Percentiles rank a stretch among this genome's conserved stretches.
phyloP scores from a whole-genome alignment of 2,888 invertebrate genomes.

The Synanthedon vespiformis region DNA sequence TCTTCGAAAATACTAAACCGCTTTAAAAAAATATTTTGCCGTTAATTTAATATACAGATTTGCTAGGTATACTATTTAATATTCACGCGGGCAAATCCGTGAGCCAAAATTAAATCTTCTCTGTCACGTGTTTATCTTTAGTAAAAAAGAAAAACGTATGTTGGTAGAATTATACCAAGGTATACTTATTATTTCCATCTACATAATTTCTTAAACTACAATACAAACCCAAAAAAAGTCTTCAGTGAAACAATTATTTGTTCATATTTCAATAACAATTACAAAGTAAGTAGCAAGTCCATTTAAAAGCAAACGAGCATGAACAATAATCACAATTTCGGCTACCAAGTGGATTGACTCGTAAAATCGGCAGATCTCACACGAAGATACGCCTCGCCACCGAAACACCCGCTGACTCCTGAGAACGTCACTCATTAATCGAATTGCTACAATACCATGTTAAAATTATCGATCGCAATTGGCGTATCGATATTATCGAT shows the following conservation, averaged over 20 bases:
- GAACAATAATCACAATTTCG: constrained; percentile 33
- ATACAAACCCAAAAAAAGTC: too few species aligned
- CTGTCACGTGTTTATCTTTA: too few species aligned
- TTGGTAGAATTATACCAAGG: too few species aligned
- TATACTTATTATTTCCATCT: too few species aligned
- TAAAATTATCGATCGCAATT: constrained; percentile 46
- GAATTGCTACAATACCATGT: constrained; percentile 25
- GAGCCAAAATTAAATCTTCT: too few species aligned
- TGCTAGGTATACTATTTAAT: too few species aligned
- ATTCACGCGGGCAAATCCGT: too few species aligned
- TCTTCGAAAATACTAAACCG: too few species aligned
- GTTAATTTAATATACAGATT: too few species aligned
- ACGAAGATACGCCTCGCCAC: constrained; percentile 53
- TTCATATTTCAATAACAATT: constrained; percentile 15
- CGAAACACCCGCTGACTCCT: constrained; percentile 45
- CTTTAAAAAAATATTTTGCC: too few species aligned
- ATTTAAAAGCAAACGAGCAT: constrained; percentile 25
- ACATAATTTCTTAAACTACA: too few species aligned
- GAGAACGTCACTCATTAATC: constrained; percentile 57
- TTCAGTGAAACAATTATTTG: neutral
- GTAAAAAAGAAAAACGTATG: too few species aligned
- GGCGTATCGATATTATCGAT: constrained; percentile 43
- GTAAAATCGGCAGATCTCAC: constrained; percentile 53
- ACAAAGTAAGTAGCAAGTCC: constrained; percentile 8
- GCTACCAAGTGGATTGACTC: constrained; percentile 27